These are phyloP conservation scores for Coenonympha glycerion DNA, from an alignment of 2,888 invertebrate species.

Conservation along the genomic window DNA sequence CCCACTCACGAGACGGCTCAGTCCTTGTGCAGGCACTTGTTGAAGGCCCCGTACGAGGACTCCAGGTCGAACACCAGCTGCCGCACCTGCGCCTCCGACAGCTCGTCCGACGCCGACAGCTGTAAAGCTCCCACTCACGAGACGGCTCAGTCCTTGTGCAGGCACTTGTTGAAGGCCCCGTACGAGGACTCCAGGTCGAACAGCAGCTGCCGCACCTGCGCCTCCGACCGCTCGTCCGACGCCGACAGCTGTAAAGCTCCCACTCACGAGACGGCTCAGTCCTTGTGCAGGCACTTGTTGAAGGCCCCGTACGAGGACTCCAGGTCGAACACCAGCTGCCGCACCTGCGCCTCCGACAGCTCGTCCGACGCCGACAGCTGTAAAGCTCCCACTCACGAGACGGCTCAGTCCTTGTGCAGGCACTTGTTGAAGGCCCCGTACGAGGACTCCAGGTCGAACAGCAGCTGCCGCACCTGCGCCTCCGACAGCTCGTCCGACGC, in stretches of 20 bases:
- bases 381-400: too few species aligned
- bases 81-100: slow-evolving; percentile 94
- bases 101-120: slow-evolving; percentile 98
- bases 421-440: slow-evolving; percentile 97
- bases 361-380: slow-evolving; percentile 99
- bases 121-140: too few species aligned
- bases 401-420: slow-evolving; percentile 83
- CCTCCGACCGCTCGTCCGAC: slow-evolving; percentile 95
- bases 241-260: too few species aligned
- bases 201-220: slow-evolving; percentile 95
- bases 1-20: too few species aligned
- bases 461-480: slow-evolving; percentile 93
- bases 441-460: slow-evolving; percentile 98
- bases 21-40: slow-evolving; percentile 89
- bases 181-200: slow-evolving; percentile 99
- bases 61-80: slow-evolving; percentile 98
- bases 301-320: slow-evolving; percentile 98
- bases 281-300: slow-evolving; percentile 91
- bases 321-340: slow-evolving; percentile 97
- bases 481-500: slow-evolving; percentile 98
- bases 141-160: slow-evolving; percentile 84
- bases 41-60: slow-evolving; percentile 96
- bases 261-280: too few species aligned
- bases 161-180: slow-evolving; percentile 94
- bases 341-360: slow-evolving; percentile 92